Evolutionary conservation across 2,113 vertebrate species (phyloP).

Genomic region (Pelecanus crispus): DNA sequence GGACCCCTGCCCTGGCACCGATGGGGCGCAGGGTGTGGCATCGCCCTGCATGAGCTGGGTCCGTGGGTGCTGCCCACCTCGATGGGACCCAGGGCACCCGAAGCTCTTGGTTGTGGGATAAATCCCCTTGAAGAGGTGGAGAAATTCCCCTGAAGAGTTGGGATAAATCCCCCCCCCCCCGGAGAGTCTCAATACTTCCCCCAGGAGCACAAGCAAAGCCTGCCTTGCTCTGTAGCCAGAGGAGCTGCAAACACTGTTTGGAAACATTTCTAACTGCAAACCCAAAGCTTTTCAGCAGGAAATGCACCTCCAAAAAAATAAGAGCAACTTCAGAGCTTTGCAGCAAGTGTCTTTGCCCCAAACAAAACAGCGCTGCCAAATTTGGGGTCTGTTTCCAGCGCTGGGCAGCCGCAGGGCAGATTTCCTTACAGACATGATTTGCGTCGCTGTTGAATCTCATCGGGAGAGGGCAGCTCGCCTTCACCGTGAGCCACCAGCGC

Average conservation of each 20-base stretch:
- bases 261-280: not conserved
- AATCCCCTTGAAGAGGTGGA: not conserved
- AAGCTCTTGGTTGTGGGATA: not conserved
- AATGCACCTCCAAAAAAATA: not conserved
- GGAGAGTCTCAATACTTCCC: not conserved
- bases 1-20: not conserved
- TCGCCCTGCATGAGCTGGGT: not conserved
- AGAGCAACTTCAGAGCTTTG: not conserved
- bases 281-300: not conserved
- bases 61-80: not conserved
- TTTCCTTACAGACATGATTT: fast-evolving
- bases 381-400: not conserved
- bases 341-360: not conserved
- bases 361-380: fast-evolving
- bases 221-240: not conserved
- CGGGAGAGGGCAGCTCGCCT: slow-evolving; percentile 3
- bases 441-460: not conserved
- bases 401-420: not conserved
- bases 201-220: not conserved
- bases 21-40: too few relatives aligned
- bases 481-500: fast-evolving
- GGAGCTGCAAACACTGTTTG: not conserved
- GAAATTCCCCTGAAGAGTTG: fast-evolving
- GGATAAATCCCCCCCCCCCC: fast-evolving
- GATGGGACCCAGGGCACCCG: not conserved